A percentile compares a stretch with the other conserved stretches of the same genome.
These are phyloP conservation scores for Notocelia uddmanniana DNA, from an alignment of 2,888 invertebrate species.

Conservation along the genomic window DNA sequence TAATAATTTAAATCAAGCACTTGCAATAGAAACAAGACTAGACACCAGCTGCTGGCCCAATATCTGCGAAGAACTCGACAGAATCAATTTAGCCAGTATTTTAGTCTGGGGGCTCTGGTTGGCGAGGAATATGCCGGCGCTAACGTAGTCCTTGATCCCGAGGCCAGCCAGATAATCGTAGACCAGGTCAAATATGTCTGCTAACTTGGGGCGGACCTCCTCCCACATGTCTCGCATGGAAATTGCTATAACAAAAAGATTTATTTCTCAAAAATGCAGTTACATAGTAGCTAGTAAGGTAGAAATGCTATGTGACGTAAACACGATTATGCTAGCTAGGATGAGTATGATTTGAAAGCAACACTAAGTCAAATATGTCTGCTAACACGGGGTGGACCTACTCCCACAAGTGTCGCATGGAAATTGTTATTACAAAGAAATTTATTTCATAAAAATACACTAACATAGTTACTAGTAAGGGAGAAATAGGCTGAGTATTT, in stretches of 20 bases:
- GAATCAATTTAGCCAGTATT: conserved; percentile 67
- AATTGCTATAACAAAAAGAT: conserved; percentile 61
- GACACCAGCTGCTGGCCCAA: conserved; percentile 74
- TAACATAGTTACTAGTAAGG: neutral
- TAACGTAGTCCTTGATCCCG: conserved; percentile 71
- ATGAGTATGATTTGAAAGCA: too few relatives aligned
- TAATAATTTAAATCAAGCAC: conserved; percentile 2
- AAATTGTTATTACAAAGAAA: conserved; percentile 63
- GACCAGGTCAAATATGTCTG: conserved; percentile 72
- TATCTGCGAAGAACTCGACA: conserved; percentile 65
- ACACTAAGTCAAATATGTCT: conserved; percentile 74
- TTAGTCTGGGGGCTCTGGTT: conserved; percentile 55
- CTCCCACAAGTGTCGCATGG: conserved; percentile 76
- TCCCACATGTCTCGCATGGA: conserved; percentile 77
- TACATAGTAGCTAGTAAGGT: neutral
- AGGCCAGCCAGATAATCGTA: conserved; percentile 76
- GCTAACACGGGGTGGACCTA: conserved; percentile 67
- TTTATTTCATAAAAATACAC: neutral
- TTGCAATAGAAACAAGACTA: conserved; percentile 57
- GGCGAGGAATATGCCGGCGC: conserved; percentile 65
- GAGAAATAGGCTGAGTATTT: neutral
- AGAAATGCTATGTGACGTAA: too few relatives aligned
- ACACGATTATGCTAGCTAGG: too few relatives aligned
- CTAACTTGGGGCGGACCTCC: conserved; percentile 66
- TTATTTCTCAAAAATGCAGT: neutral